Evolutionary conservation across 1,140 invertebrate species (phyloP).

Genomic region (Drosophila eugracilis): DNA sequence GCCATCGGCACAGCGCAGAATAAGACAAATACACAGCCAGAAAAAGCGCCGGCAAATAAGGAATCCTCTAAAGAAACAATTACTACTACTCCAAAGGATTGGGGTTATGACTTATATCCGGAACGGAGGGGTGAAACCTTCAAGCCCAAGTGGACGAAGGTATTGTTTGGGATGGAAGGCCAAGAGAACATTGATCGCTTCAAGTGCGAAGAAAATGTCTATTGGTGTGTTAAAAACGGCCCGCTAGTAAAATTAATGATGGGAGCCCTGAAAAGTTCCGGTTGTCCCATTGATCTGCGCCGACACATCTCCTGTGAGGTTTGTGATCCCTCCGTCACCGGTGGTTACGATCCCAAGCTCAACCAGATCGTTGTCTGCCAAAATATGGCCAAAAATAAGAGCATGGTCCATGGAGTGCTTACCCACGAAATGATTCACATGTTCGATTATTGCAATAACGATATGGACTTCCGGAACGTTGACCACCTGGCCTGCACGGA

Average conservation of each 20-base stretch:
- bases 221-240: conserved; percentile 89
- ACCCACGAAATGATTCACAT: conserved; percentile 98
- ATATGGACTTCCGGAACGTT: conserved; percentile 95
- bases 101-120: conserved; percentile 94
- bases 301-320: conserved; percentile 97
- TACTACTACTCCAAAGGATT: conserved; percentile 76
- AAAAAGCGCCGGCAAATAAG: background rate
- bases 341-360: conserved; percentile 94
- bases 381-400: conserved; percentile 89
- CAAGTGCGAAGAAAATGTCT: conserved; percentile 93
- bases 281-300: conserved; percentile 92
- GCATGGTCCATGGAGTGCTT: conserved; percentile 91
- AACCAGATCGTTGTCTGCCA: conserved; percentile 95
- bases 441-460: conserved; percentile 96
- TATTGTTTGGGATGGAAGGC: conserved; percentile 87
- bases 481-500: conserved; percentile 98
- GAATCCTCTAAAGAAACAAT: conserved; percentile 17
- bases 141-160: conserved; percentile 86
- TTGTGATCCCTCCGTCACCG: conserved; percentile 92
- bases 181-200: conserved; percentile 89
- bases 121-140: conserved; percentile 89
- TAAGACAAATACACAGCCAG: conserved; percentile 4
- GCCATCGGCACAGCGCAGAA: background rate
- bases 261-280: conserved; percentile 92
- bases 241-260: conserved; percentile 94